These are phyloP conservation scores for Chondrilla cf. caribensis DNA, from an alignment of 37 sponge, comb jelly and placozoan species.

Conservation along the genomic window DNA sequence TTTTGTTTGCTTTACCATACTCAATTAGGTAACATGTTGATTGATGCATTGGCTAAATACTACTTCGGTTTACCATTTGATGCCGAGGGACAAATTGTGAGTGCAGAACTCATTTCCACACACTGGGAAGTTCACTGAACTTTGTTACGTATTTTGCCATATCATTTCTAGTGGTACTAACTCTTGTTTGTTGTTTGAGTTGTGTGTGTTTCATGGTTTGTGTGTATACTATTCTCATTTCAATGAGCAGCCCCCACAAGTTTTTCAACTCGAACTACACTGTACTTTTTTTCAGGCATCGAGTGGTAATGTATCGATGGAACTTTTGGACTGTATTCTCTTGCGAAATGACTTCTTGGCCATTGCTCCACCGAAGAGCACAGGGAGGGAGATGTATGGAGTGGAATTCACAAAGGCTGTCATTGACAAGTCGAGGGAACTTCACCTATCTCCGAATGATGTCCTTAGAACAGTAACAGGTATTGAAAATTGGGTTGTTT, in stretches of 20 bases:
- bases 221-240: too few species aligned
- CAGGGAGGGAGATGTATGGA: conserved; percentile 63
- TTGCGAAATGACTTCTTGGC: conserved; percentile 38
- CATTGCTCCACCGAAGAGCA: conserved; percentile 54
- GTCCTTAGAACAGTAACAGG: conserved; percentile 53
- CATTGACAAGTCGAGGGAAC: neutral
- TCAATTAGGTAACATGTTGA: conserved; percentile 56
- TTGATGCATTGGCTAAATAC: conserved; percentile 43
- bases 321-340: conserved; percentile 20
- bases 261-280: too few species aligned
- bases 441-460: conserved; percentile 34
- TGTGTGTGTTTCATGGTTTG: too few species aligned
- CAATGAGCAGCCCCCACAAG: too few species aligned
- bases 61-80: conserved; percentile 48
- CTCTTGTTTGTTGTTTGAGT: too few species aligned
- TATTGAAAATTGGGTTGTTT: neutral
- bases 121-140: too few species aligned
- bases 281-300: too few species aligned
- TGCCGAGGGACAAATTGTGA: conserved; percentile 44
- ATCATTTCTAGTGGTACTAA: too few species aligned
- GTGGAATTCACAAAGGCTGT: conserved; percentile 17
- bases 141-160: too few species aligned
- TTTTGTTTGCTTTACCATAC: too few species aligned
- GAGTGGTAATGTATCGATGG: conserved; percentile 18
- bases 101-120: neutral